Percentiles rank a stretch among this genome's conserved stretches.
Conservation (phyloP, 2,113 vertebrate genomes). For the Erpornis zantholeuca region DNA sequence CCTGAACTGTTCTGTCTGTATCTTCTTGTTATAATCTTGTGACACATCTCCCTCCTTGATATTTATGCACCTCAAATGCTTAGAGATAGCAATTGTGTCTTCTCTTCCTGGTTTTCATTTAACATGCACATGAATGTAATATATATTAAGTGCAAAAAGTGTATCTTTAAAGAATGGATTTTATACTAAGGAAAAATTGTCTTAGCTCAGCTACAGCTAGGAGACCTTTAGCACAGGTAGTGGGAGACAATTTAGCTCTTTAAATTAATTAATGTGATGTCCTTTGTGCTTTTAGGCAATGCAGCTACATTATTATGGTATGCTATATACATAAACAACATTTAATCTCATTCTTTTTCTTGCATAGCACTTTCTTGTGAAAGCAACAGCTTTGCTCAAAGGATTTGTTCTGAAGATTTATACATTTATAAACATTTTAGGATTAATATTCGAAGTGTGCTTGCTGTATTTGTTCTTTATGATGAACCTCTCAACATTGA, state of each 20-base stretch:
- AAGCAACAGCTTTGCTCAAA: neutral
- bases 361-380: neutral
- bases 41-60: neutral
- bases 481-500: neutral
- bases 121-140: neutral
- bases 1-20: neutral
- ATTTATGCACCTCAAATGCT: neutral
- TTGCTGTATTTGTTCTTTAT: neutral
- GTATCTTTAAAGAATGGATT: neutral
- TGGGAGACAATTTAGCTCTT: neutral
- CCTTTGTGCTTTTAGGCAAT: conserved; percentile 9
- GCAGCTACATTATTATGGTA: neutral
- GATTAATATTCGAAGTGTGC: neutral
- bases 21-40: neutral
- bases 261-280: neutral
- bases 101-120: neutral
- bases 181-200: neutral
- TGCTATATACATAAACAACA: neutral
- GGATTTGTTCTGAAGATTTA: neutral
- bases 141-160: neutral
- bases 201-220: neutral
- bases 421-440: neutral
- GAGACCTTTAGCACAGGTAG: neutral
- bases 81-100: neutral
- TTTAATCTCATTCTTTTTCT: neutral